Evolutionary conservation across 2,113 vertebrate genomes (phyloP), one percentile per base, ranked within the genome.

Genomic region (Anseranas semipalmata): DNA sequence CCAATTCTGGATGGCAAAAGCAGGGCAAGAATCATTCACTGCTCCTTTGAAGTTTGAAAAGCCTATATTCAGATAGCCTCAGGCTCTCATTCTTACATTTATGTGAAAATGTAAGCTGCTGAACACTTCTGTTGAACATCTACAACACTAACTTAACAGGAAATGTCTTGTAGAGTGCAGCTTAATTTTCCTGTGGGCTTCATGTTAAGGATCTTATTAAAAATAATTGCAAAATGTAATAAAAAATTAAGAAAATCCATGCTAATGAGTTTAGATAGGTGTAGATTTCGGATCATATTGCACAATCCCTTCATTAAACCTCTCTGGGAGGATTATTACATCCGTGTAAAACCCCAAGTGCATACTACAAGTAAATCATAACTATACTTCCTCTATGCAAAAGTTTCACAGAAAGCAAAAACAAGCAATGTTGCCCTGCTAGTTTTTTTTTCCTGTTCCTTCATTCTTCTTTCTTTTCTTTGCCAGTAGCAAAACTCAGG

Each of bases 11-110:
- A 98, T 93, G 92, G 96, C 95, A 98, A 98, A 97, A 96, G 95
- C 95, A 93, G 95, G 96, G 96, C 96, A 97, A 97, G 87, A 98
- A 96, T 96, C 94, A 89, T 97, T 98, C 95, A 86, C 76, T 96
- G 59, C 62, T 92, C 80, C 97, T 98, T 98, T 98, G 98, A 98
- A 97, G 97, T 98, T 62, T 83, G 95, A 96, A 98, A 96, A 96
- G 95, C 93, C 96, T 95, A 96, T 95, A 96, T 97, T 98, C 97
- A 96, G 90, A 97, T 97, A 95, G 97, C 98, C 97, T 96, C 75
- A 41, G 98, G 98, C 98, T 95, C 90, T 94, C 80, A 91, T 96
- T 90, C 91, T 70, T 88, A 96, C 97, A 96, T 96, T 96, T 96
- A 94, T 96, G 95, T 91, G 95, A 92, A 95, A 96, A 94, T 91